Evolutionary conservation across 2,888 invertebrate species (phyloP).

Genomic region (Osmoderma eremita): DNA sequence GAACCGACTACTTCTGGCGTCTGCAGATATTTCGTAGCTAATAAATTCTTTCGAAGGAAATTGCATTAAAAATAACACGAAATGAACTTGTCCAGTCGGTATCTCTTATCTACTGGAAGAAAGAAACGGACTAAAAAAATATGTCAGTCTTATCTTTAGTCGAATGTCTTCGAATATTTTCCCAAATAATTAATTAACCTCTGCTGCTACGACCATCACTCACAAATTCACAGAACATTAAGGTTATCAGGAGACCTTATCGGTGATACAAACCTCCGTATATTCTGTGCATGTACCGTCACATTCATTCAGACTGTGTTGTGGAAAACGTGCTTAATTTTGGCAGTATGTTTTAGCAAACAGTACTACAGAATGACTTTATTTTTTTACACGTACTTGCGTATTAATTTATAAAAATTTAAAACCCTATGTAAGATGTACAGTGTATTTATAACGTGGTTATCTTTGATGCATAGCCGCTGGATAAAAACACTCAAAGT

Average conservation of each 20-base stretch:
- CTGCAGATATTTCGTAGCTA: conserved; percentile 40
- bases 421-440: too few species aligned
- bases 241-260: conserved; percentile 23
- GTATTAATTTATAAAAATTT: too few species aligned
- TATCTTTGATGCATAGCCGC: too few species aligned
- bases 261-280: conserved; percentile 1
- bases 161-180: conserved; percentile 46
- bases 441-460: too few species aligned
- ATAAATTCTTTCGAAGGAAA: conserved; percentile 42
- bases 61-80: conserved; percentile 48
- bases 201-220: conserved; percentile 47
- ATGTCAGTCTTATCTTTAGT: conserved; percentile 4
- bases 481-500: too few species aligned
- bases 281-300: neutral
- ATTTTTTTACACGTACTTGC: too few species aligned
- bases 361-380: too few species aligned
- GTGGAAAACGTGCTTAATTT: too few species aligned
- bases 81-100: conserved; percentile 46
- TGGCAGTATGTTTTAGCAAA: too few species aligned
- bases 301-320: too few species aligned
- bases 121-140: conserved; percentile 4
- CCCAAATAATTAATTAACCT: conserved; percentile 51
- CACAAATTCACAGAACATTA: conserved; percentile 47
- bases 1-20: neutral
- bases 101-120: conserved; percentile 41